phyloP scores from a whole-genome alignment of 2,113 vertebrate species.

The Megaceryle maxima region DNA sequence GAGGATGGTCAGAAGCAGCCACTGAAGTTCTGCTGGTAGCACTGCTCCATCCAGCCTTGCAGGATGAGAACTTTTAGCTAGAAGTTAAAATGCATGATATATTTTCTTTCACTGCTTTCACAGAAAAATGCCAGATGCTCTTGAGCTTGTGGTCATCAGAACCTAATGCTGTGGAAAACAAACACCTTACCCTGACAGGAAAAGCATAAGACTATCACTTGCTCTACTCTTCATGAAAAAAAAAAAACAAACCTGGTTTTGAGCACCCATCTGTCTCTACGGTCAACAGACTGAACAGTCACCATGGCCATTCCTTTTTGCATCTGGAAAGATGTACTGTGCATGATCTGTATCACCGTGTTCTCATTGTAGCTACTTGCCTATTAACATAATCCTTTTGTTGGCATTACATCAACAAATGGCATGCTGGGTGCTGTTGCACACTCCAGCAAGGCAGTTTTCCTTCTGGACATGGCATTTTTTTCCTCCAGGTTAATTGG shows the following conservation, averaged over 20 bases:
- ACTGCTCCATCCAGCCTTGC: background rate
- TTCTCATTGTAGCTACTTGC: background rate
- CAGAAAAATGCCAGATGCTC: background rate
- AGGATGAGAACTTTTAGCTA: background rate
- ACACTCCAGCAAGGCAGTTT: background rate
- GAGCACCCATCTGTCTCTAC: background rate
- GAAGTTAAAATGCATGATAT: background rate
- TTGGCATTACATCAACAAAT: background rate
- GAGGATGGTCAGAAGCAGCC: background rate
- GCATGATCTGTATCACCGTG: background rate
- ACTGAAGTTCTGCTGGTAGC: background rate
- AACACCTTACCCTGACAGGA: background rate
- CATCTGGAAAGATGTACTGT: background rate
- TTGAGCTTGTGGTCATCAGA: background rate
- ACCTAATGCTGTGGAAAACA: background rate
- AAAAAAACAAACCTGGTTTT: background rate
- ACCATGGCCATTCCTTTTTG: background rate
- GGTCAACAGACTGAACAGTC: background rate
- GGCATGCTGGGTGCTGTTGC: background rate
- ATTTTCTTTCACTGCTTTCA: background rate
- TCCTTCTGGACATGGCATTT: background rate
- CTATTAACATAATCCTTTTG: background rate
- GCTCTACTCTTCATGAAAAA: background rate
- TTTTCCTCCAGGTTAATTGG: background rate
- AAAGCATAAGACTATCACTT: rapidly evolving